Percentiles rank a stretch among this genome's conserved stretches.
These are phyloP conservation scores for Bembecia ichneumoniformis DNA, from an alignment of 2,888 invertebrate genomes.

Conservation along the genomic window DNA sequence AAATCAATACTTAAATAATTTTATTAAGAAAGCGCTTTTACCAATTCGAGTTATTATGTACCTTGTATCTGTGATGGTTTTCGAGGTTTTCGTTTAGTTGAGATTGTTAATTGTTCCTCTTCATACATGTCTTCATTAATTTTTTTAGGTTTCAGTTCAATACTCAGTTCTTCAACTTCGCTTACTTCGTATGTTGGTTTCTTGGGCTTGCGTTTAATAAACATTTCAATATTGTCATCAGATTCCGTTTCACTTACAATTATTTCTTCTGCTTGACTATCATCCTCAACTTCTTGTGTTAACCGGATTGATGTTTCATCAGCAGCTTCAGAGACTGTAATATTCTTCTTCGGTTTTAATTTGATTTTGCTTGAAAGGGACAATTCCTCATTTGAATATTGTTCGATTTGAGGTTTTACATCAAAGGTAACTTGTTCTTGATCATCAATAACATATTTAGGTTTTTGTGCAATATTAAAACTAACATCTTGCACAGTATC, in stretches of 20 bases:
- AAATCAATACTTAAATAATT: not conserved
- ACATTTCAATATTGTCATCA: conserved; percentile 72
- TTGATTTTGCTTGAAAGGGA: conserved; percentile 80
- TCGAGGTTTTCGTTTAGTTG: conserved; percentile 76
- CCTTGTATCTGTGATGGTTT: conserved; percentile 77
- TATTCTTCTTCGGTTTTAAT: conserved; percentile 75
- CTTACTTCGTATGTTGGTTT: conserved; percentile 73
- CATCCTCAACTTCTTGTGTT: conserved; percentile 75
- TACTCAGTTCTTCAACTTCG: conserved; percentile 74
- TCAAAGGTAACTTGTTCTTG: conserved; percentile 75
- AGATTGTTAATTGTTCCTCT: conserved; percentile 79
- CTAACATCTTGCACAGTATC: conserved; percentile 74
- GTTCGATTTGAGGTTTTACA: conserved; percentile 45
- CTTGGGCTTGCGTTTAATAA: conserved; percentile 61
- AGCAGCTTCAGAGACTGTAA: conserved; percentile 76
- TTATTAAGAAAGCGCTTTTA: too few relatives aligned
- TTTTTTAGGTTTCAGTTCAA: conserved; percentile 67
- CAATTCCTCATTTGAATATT: conserved; percentile 79
- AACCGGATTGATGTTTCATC: conserved; percentile 78
- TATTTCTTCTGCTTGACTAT: conserved; percentile 76
- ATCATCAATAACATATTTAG: conserved; percentile 75
- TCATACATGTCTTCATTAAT: conserved; percentile 61
- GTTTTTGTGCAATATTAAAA: conserved; percentile 79
- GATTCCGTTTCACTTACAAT: conserved; percentile 75
- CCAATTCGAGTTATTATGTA: conserved; percentile 26